Base-by-base conservation (phyloP, 2,888 invertebrate species). In the Kryphioiulus occultus region DNA sequence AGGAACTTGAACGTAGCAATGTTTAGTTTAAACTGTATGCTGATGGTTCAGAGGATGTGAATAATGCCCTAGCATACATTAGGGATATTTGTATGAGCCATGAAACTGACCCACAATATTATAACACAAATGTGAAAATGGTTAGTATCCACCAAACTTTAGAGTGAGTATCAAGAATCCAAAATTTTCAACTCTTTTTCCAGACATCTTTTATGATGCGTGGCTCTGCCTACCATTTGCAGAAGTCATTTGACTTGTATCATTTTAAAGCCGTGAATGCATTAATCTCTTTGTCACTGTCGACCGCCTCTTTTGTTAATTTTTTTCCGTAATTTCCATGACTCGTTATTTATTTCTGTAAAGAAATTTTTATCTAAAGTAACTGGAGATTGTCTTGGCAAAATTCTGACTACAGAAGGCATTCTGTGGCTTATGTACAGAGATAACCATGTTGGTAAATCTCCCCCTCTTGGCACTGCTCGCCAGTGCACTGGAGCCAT, bases 321-420 rank as follows among this genome's bases (percentile, higher is more conserved):
- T 53, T 53, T 47, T 35, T 53, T 53, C 19, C 19, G 53, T 53
- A 53, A 53, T 53, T 53, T 53, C 53, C n/a, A 19, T 53, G 53
- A 53, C 53, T 19, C 17, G 17, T 53, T 53, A 53, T 17, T 47
- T 10, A 10, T 53, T 53, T 53, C 53, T n/a, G 53, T 53, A 53
- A 53, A 53, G 53, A 1, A 53, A 53, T 53, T 53, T 53, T 53
- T 53, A 53, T 53, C 53, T 53, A 53, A 53, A 53, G 53, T 53
- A 53, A 53, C 53, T 53, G 53, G 53, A 53, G 53, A 53, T 53
- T 53, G 53, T 53, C 53, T 53, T 53, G 53, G 53, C 53, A 53
- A 53, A 53, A 53, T 53, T 53, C 19, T n/a, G 53, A 53, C 53
- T 53, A 53, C 53, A 53, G 53, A 53, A 53, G 53, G 53, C 53